Percentiles rank a stretch among this genome's conserved stretches.
These are phyloP conservation scores for Leptinotarsa haldemani DNA, from an alignment of 2,888 invertebrate species.

Conservation along the genomic window DNA sequence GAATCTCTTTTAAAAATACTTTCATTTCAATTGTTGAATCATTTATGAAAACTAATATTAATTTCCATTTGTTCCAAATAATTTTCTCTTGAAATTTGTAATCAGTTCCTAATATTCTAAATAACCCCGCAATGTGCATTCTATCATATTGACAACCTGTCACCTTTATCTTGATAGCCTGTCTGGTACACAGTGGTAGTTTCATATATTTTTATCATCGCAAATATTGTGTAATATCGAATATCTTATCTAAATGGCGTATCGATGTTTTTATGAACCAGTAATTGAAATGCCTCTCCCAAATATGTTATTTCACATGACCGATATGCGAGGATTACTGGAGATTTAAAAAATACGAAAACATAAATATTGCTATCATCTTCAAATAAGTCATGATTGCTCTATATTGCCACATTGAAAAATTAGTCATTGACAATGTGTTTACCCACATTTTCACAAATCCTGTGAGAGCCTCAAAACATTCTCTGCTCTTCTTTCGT, in stretches of 20 bases:
- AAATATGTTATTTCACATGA: background rate
- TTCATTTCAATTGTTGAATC: too few relatives aligned
- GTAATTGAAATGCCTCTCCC: constrained; percentile 1
- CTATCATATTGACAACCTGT: background rate
- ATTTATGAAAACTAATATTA: background rate
- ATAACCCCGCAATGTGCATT: background rate
- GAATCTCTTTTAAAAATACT: too few relatives aligned
- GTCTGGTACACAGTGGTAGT: background rate
- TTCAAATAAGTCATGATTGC: too few relatives aligned
- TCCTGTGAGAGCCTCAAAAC: too few relatives aligned
- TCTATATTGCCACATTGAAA: too few relatives aligned
- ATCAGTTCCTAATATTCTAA: background rate
- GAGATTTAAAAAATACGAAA: background rate
- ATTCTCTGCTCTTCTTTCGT: too few relatives aligned
- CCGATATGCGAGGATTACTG: background rate
- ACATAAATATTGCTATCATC: background rate
- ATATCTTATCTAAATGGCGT: constrained; percentile 20
- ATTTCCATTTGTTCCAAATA: background rate
- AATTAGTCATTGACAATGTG: too few relatives aligned
- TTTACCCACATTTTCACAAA: too few relatives aligned
- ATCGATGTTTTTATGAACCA: constrained; percentile 6
- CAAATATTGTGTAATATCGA: background rate
- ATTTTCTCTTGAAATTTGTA: too few relatives aligned
- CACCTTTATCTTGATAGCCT: background rate
- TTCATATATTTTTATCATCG: constrained; percentile 9